Evolutionary conservation across 2,888 invertebrate species (phyloP).

Genomic region (Linnaemya vulpina): DNA sequence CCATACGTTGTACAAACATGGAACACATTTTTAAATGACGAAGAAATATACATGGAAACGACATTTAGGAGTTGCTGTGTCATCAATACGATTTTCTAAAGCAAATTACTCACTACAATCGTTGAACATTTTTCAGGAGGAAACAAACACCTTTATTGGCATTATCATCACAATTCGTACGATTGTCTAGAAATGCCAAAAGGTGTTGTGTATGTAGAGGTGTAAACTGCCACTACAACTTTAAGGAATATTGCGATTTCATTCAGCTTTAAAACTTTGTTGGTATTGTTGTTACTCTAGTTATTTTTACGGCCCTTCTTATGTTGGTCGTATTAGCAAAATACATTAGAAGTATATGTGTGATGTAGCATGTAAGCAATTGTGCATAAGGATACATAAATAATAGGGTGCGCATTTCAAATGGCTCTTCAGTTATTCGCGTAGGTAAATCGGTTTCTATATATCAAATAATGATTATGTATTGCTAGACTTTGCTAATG

Average conservation of each 20-base stretch:
- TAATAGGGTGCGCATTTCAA: too few relatives aligned
- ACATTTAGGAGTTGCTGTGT: conserved; percentile 59
- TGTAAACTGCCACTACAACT: conserved; percentile 30
- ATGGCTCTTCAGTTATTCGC: too few relatives aligned
- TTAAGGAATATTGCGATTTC: conserved; percentile 30
- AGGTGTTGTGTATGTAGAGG: conserved; percentile 7
- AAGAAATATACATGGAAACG: conserved; percentile 2
- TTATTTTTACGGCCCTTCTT: conserved; percentile 20
- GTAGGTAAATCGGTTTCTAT: too few relatives aligned
- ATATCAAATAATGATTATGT: too few relatives aligned
- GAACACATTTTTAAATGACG: conserved; percentile 13
- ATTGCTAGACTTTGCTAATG: too few relatives aligned
- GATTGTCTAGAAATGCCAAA: conserved; percentile 31
- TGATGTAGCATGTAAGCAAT: neutral
- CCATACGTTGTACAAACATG: conserved; percentile 59
- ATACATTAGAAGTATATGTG: conserved; percentile 28
- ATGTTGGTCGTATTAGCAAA: conserved; percentile 28
- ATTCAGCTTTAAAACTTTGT: neutral
- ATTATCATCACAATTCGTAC: conserved; percentile 41
- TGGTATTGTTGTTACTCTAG: conserved; percentile 7
- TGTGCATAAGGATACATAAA: neutral
- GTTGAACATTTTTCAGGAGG: conserved; percentile 33
- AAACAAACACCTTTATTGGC: conserved; percentile 64
- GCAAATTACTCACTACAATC: conserved; percentile 39
- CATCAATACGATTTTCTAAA: conserved; percentile 56